Evolutionary conservation across 2,113 vertebrate species (phyloP), one percentile per base, ranked within the genome.

Genomic region (Cyprinodon variegatus): DNA sequence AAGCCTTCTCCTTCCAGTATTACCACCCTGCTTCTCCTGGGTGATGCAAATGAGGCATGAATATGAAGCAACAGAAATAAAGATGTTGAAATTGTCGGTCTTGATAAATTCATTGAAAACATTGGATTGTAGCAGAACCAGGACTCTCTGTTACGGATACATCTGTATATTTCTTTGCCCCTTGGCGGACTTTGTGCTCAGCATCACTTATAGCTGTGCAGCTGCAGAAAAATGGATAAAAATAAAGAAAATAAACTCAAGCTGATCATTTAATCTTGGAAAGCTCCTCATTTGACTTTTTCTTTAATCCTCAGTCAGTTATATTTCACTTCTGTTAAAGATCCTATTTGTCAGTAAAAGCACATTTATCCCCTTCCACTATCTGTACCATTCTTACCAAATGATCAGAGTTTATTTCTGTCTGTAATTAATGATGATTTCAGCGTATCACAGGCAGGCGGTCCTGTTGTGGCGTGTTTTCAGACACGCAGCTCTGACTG

Each of bases 1-100:
- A 74, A 77, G 63, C 57, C 60, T 67, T 1, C 41, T 63, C 65
- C 61, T 57, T 63, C 11, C 66, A 43, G 63, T 45, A 60, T 78
- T 85, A 83, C 85, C 80, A 76, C 79, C 38, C 65, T 39, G 59
- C 62, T 75, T 62, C 87, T 88, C 88, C n/a, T 37, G 86, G 86
- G 87, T 83, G 78, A 88, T 88, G 86, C 74, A 85, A 83, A 89
- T 81, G 46, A 77, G 63, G 53, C 72, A 82, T 84, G 74, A 87
- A 89, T 87, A 90, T 87, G 80, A 74, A 89, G 84, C 76, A 82
- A 67, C 38, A 41, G 57, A 75, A 77, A 82, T 64, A 67, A 74
- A 84, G 83, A 81, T 73, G 80, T 72, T 81, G 81, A 77, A 61
- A 78, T 64, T 72, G 57, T 87, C 66, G 72, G 64, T 40, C 61